Evolutionary conservation across 1,140 invertebrate species (phyloP).

Genomic region (Drosophila kikkawai): DNA sequence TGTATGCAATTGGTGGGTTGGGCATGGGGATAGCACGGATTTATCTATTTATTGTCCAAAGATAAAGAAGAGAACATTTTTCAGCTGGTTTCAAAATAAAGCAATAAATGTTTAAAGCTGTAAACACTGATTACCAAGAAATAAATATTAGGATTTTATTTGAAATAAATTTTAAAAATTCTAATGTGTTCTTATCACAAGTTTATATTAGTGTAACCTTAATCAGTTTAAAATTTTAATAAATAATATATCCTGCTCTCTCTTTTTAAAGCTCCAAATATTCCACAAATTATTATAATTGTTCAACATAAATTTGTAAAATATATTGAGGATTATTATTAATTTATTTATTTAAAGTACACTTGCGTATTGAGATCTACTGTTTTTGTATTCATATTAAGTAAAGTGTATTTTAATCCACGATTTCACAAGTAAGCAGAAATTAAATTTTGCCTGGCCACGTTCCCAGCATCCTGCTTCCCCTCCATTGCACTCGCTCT

Average conservation of each 20-base stretch:
- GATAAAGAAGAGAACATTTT: constrained; percentile 12
- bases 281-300: no score
- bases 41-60: constrained; percentile 16
- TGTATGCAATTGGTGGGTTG: constrained; percentile 20
- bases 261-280: not conserved
- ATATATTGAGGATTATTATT: no score
- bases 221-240: no score
- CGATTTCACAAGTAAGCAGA: constrained; percentile 14
- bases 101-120: not conserved
- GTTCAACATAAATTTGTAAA: not conserved
- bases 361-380: no score
- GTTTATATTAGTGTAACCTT: no score
- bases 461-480: constrained; percentile 14
- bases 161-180: no score
- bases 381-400: not conserved
- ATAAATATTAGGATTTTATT: not conserved
- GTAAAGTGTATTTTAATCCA: not conserved
- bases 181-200: no score
- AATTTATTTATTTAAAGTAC: not conserved
- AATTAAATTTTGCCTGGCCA: constrained; percentile 39
- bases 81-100: not conserved
- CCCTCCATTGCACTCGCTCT: constrained; percentile 1
- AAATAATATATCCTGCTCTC: no score
- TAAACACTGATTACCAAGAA: not conserved
- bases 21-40: constrained; percentile 1